Base-by-base conservation (phyloP, 1,140 invertebrate genomes). In the Bathynomus jamesi region DNA sequence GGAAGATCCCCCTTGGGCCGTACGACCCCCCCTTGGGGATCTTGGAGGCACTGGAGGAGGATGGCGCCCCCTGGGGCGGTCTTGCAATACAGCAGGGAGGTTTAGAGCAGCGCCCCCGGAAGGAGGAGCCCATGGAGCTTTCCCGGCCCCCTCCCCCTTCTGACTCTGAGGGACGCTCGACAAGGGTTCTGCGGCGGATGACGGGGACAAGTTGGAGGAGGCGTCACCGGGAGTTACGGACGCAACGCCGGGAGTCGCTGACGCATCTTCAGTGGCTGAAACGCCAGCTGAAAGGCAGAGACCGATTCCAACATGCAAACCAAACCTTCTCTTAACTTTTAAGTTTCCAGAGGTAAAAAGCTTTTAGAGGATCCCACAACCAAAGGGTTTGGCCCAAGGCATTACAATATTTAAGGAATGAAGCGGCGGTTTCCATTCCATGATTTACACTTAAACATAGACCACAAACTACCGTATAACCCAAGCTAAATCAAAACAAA, bases 81-180 rank as follows among this genome's bases (percentile, higher is more conserved):
- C 89, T 82, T 90, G 90, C 73, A 90, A 82, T n/a, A 90, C 88
- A 2, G 89, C 87, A 46, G 89, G 89, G 78, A 89, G 89, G 70
- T 85, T 87, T 28, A 82, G 80, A 68, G 74, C 67, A 67, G 71
- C 62, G 17, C 68, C 70, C 68, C 70, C 66, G 31, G 75, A 61
- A 72, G 46, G 40, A 68, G 66, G 68, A 46, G 66, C 25, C 28
- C 30, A 31, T 4, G 29, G 32, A 67, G 31, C 70, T 61, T 17
- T 24, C 62, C 53, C 40, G 11, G 28, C 28, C n/a, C 21, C 27
- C 28, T 53, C 24, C 31, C 46, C 27, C 28, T 30, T 29, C 13
- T 28, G 21, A 63, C 24, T 63, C 24, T 28, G 21, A 24, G 61
- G 24, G 27, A 63, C 61, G 13, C 61, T 28, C 3, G 28, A 27